Evolutionary conservation across 2,888 invertebrate species (phyloP), one percentile per base, ranked within the genome.

Genomic region (Limnephilus lunatus): DNA sequence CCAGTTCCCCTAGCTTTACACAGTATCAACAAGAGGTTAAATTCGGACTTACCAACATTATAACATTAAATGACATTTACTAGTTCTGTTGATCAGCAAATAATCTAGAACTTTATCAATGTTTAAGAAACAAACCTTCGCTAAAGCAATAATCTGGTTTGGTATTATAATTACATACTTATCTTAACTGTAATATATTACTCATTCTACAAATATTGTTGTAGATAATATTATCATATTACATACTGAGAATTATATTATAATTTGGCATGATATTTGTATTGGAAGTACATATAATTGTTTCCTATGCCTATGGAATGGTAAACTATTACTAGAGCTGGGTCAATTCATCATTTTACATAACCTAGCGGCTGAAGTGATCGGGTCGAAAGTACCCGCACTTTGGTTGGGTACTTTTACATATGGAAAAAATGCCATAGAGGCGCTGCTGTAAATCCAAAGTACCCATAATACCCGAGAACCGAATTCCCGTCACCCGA

Each of bases 241-340:
- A 68, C 68, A 25, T 25, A 68, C 19, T 25, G 19, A 68, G 68
- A 68, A 68, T 25, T 68, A 68, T 25, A 68, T 68, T 68, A 68
- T 68, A 68, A 68, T 68, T 68, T 68, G 68, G 68, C 68, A 68
- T 25, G 68, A 68, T 68, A 68, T 68, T 68, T 68, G 68, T 68
- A 68, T 68, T 68, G 68, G n/a, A 68, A 68, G 68, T 68, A 48
- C 48, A 48, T 48, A 68, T 68, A 68, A 68, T 68, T 68, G 9
- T 68, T 68, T 68, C 68, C 68, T 68, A 68, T 68, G 68, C 68
- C n/a, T 68, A 68, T 68, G 68, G 68, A 68, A 68, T 68, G 68
- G 25, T 68, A 68, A 68, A n/a, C 68, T 68, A 68, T 48, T 44
- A 48, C 15, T 48, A 48, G 48, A 48, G 14, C 48, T 48, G 48